Percentiles rank a stretch among this genome's conserved stretches.
Conservation (phyloP, 2,113 vertebrate species). For the Holacanthus passer region DNA sequence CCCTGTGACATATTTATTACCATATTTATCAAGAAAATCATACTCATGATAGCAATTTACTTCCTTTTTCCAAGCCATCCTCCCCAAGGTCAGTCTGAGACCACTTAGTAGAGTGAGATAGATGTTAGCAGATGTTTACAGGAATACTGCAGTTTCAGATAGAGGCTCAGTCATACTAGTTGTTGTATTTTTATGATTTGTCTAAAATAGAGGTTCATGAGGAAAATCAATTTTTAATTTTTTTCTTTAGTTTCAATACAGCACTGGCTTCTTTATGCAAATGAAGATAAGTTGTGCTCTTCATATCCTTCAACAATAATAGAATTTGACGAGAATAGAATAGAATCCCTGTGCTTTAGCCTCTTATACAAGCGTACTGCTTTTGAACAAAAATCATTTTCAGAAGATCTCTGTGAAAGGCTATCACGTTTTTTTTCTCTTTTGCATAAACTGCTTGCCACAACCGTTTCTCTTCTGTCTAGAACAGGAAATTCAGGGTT, state of each 20-base stretch:
- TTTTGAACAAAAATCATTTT: neutral
- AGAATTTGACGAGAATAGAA: neutral
- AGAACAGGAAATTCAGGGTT: conserved; percentile 48
- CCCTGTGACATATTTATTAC: conserved; percentile 5
- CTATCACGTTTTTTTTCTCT: neutral
- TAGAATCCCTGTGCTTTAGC: neutral
- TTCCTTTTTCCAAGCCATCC: conserved; percentile 2
- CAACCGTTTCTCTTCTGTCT: neutral
- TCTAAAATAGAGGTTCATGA: neutral
- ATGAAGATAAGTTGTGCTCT: neutral
- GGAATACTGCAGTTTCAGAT: neutral
- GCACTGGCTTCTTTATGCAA: neutral
- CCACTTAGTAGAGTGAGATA: neutral
- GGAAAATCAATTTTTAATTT: too few relatives aligned
- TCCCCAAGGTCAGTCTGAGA: neutral
- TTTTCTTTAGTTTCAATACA: neutral
- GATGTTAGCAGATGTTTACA: neutral
- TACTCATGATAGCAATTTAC: neutral
- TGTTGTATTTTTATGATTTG: neutral
- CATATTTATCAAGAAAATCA: conserved; percentile 14
- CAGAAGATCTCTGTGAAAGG: neutral
- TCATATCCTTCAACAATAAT: neutral
- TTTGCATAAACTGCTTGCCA: conserved; percentile 30
- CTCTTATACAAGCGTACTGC: neutral
- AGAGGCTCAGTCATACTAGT: neutral